Evolutionary conservation across 1,140 invertebrate genomes (phyloP), one percentile per base, ranked within the genome.

Genomic region (Lineus longissimus): DNA sequence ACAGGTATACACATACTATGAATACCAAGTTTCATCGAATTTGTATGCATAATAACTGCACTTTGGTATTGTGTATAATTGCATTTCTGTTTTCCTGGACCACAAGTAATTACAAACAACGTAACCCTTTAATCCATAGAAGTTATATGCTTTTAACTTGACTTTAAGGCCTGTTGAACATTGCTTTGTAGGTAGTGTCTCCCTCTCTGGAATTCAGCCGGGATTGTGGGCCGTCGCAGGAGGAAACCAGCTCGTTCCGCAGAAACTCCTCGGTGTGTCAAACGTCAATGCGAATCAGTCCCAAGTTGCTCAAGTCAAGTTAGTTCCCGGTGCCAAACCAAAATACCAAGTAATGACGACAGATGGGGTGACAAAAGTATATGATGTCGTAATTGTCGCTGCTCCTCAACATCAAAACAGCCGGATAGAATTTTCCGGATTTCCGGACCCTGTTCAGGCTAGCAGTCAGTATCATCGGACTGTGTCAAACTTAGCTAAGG

Each of bases 371-470:
- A 70, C 51, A 1, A 67, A 63, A 61, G 71, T 60, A 59, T 89
- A 87, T 68, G 86, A 89, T 65, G 81, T 86, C 59, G 83, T 89
- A 6, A 83, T 89, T 51, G 69, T 89, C 22, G 87, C 87, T 55
- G 70, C 81, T 25, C 87, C 87, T 0, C 68, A 87, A 41, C 83
- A 82, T 17, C 62, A 65, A n/a, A 82, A 84, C 68, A 54, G 64
- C 70, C 68, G 79, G 51, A 77, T 85, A 17, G 61, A 77, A 54
- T 84, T 85, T 71, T 70, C 69, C 61, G 80, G 79, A 51, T 84
- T 85, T 65, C 67, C 77, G 30, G 61, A 68, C 13, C 59, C 67
- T 19, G 73, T 77, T 58, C 57, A 65, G 22, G 67, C 70, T 19
- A 80, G 77, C 1, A 67, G 73, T 22, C 54, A 77, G 45, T 88